Conservation (phyloP, 2,888 invertebrate species). For the Glaucopsyche alexis region DNA sequence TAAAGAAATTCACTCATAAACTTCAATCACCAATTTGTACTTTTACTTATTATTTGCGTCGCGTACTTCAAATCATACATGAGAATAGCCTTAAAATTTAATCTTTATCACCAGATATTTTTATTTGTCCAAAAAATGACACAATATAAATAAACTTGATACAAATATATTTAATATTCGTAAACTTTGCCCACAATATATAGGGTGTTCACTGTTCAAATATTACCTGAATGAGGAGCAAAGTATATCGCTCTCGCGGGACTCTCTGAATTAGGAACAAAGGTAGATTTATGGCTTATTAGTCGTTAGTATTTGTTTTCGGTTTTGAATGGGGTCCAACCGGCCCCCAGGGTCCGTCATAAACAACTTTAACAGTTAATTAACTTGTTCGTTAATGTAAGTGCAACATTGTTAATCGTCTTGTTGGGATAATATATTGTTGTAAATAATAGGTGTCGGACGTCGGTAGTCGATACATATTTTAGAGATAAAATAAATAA, state of each 20-base stretch:
- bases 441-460: neutral
- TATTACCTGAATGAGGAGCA: conserved; percentile 1
- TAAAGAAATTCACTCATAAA: too few relatives aligned
- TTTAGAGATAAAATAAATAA: neutral
- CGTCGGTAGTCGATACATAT: neutral
- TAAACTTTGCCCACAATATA: neutral
- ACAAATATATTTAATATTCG: neutral
- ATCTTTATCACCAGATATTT: too few relatives aligned
- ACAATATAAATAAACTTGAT: neutral
- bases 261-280: conserved; percentile 18
- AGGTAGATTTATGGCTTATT: conserved; percentile 27
- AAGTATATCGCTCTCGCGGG: conserved; percentile 15
- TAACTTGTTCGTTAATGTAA: neutral
- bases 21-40: too few relatives aligned
- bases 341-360: neutral
- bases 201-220: neutral
- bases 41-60: too few relatives aligned
- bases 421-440: neutral
- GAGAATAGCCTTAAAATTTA: too few relatives aligned
- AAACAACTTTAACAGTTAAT: conserved; percentile 28
- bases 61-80: too few relatives aligned
- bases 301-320: conserved; percentile 25
- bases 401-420: neutral
- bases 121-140: neutral
- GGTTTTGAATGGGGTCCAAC: conserved; percentile 18